Base-by-base conservation (phyloP, 2,888 invertebrate species). In the Hypolimnas misippus region DNA sequence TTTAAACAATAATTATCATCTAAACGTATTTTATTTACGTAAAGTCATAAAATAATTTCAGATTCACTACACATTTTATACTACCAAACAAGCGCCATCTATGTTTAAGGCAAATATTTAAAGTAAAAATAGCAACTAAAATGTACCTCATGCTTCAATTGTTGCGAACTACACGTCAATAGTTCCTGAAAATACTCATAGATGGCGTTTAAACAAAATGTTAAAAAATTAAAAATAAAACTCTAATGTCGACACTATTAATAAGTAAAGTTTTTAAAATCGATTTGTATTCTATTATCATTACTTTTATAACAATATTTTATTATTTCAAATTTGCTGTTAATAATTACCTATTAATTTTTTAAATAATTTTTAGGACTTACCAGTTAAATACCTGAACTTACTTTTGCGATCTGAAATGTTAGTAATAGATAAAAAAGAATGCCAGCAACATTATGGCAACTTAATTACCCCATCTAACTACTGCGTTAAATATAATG, bases 401-500 rank as follows among this genome's bases (percentile, higher is more conserved):
- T 66, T 73, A 12, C 73, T 86, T n/a, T 17, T 87, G 21, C 67
- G 69, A 70, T 69, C 83, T 0, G 72, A 83, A 56, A 83, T 88
- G 84, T 25, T 63, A 4, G 69, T 89, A 3, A 55, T 82, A 7
- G 63, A 74, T 6, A 73, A 59, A 57, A 35, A 51, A 0, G 76
- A 79, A 46, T 89, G 89, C 69, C 16, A 42, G 8, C 49, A 63
- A 12, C n/a, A 46, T 16, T 76, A 78, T 61, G 67, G 67, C 6
- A 21, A 62, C n/a, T 60, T 82, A 1, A 70, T 79, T 3, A 82
- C 83, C 1, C 50, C 73, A 0, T 84, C 87, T 0, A 87, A 83
- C 63, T 89, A 75, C 70, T 89, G 89, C 68, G 87, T 75, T 14
- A 76, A 65, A 72, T 86, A 79, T 66, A 57, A 68, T 33, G 42